These are phyloP conservation scores for Proctacanthus coquilletti DNA, from an alignment of 1,140 invertebrate species.

Conservation along the genomic window DNA sequence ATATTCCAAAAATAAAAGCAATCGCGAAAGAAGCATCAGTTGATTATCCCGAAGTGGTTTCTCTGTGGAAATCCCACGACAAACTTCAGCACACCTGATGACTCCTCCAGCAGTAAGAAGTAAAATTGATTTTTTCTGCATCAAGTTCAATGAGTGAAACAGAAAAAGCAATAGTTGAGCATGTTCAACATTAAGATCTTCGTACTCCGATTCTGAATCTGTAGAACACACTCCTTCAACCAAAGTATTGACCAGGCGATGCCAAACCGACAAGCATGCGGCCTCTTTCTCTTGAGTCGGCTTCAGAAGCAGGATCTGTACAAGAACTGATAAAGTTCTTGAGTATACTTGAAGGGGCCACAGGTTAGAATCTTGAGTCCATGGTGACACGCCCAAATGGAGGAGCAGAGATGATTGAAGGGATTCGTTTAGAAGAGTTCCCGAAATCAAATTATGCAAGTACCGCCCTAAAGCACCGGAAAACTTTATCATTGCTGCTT, in stretches of 20 bases:
- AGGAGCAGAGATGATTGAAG: conserved; percentile 56
- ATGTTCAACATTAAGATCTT: conserved; percentile 89
- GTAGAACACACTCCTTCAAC: conserved; percentile 52
- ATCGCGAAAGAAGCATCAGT: conserved; percentile 63
- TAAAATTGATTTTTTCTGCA: conserved; percentile 93
- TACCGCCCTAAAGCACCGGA: conserved; percentile 27
- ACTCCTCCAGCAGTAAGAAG: conserved; percentile 56
- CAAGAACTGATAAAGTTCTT: conserved; percentile 60
- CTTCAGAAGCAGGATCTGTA: conserved; percentile 58
- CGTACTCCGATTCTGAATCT: conserved; percentile 16
- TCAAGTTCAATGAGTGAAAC: conserved; percentile 85
- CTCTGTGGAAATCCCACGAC: conserved; percentile 31
- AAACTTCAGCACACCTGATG: conserved; percentile 48
- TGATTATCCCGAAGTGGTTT: conserved; percentile 42
- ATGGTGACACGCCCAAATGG: conserved; percentile 62
- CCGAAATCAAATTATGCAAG: conserved; percentile 53
- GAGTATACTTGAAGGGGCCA: conserved; percentile 79
- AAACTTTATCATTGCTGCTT: conserved; percentile 26
- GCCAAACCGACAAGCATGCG: conserved; percentile 80
- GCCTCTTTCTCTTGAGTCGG: conserved; percentile 74
- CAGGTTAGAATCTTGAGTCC: conserved; percentile 41
- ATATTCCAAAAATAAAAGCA: conserved; percentile 86
- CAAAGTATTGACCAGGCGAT: conserved; percentile 70
- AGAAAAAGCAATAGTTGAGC: conserved; percentile 83
- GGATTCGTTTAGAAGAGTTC: conserved; percentile 45